A percentile compares a stretch with the other conserved stretches of the same genome.
phyloP scores from a whole-genome alignment of 2,113 vertebrate genomes.

The Oreocharis arfaki region DNA sequence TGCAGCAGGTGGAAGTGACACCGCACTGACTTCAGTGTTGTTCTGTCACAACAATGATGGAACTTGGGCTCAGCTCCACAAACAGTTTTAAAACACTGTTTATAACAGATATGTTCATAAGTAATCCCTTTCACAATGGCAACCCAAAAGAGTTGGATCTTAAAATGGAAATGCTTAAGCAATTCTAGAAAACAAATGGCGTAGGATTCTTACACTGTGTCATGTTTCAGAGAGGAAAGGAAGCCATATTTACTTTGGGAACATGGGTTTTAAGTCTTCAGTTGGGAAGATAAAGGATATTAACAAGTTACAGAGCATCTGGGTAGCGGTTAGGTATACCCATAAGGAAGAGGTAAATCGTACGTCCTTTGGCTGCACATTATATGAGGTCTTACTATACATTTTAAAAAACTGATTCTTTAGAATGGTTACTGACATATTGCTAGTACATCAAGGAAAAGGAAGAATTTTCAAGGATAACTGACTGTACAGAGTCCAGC shows the following conservation, averaged over 20 bases:
- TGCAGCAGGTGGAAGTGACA: slow-evolving; percentile 8
- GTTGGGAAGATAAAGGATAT: background rate
- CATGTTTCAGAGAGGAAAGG: background rate
- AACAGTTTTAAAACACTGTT: background rate
- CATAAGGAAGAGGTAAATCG: background rate
- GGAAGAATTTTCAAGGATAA: background rate
- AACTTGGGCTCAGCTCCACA: background rate
- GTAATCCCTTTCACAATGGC: background rate
- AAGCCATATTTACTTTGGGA: background rate
- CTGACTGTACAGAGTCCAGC: background rate
- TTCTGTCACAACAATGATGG: background rate
- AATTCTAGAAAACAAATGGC: background rate
- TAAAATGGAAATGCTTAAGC: background rate
- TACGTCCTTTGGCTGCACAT: background rate
- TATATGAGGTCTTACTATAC: background rate
- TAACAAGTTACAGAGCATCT: background rate
- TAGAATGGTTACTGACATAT: background rate
- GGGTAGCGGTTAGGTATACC: background rate
- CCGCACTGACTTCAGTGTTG: background rate
- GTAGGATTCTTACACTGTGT: background rate
- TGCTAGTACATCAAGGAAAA: background rate
- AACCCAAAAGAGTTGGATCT: background rate
- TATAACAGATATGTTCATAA: background rate
- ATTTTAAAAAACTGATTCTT: background rate
- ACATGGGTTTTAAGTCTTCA: background rate